A percentile compares a stretch with the other conserved stretches of the same genome.
phyloP scores from a whole-genome alignment of 2,888 invertebrate species.

The Pollenia labialis region DNA sequence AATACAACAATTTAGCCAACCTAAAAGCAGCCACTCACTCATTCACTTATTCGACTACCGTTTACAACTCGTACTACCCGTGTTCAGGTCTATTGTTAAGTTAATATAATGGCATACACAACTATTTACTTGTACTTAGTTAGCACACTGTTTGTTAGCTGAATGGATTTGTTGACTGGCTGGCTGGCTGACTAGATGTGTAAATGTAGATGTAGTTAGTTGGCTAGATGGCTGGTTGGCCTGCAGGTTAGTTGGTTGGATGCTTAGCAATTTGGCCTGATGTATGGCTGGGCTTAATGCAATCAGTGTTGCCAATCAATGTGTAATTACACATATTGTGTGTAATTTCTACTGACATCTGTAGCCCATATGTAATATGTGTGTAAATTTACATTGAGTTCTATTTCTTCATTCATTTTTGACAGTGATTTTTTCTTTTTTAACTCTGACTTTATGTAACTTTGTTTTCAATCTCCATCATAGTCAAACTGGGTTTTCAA shows the following conservation, averaged over 20 bases:
- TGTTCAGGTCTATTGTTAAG: conserved; percentile 43
- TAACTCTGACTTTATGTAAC: too few relatives aligned
- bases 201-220: too few relatives aligned
- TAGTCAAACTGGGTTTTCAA: too few relatives aligned
- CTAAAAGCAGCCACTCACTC: conserved; percentile 23
- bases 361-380: too few relatives aligned
- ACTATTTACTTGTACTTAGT: conserved; percentile 18
- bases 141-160: conserved; percentile 21
- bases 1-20: conserved; percentile 42
- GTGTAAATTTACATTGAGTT: too few relatives aligned
- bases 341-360: too few relatives aligned
- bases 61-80: conserved; percentile 18
- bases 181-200: background rate
- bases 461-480: too few relatives aligned
- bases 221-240: conserved; percentile 12
- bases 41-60: conserved; percentile 15
- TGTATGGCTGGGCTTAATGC: conserved; percentile 2
- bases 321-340: too few relatives aligned
- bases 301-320: too few relatives aligned
- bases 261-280: conserved; percentile 29
- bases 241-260: conserved; percentile 2
- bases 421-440: too few relatives aligned
- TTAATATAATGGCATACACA: conserved; percentile 10
- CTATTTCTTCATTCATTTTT: too few relatives aligned
- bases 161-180: background rate